Evolutionary conservation across 2,113 vertebrate genomes (phyloP).

Genomic region (Apeltes quadracus): DNA sequence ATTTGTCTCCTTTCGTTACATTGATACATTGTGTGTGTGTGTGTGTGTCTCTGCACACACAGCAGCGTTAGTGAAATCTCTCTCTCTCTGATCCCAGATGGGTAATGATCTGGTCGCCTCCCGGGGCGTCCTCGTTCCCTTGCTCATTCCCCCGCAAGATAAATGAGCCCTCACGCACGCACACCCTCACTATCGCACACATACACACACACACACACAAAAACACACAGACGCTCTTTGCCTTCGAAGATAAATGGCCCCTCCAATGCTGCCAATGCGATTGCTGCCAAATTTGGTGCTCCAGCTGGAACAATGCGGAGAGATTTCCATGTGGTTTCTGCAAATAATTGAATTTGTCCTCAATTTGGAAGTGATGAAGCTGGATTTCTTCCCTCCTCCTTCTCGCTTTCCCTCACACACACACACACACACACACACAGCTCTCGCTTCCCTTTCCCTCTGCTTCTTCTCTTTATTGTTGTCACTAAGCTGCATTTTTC

Average conservation of each 20-base stretch:
- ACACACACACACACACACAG: slow-evolving; percentile 21
- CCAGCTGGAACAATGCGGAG: slow-evolving; percentile 78
- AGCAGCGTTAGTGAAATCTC: slow-evolving; percentile 67
- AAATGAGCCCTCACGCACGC: slow-evolving; percentile 71
- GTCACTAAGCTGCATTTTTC: slow-evolving; percentile 40
- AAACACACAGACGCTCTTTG: slow-evolving; percentile 58
- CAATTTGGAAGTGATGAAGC: slow-evolving; percentile 81
- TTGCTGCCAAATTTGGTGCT: slow-evolving; percentile 82
- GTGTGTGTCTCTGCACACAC: slow-evolving; percentile 46
- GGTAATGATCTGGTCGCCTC: slow-evolving; percentile 83
- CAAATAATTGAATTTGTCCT: slow-evolving; percentile 83
- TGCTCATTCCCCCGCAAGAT: slow-evolving; percentile 81
- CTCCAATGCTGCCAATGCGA: slow-evolving; percentile 77
- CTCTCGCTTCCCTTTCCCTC: slow-evolving; percentile 18
- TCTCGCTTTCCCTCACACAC: slow-evolving; percentile 4
- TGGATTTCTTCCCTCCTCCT: slow-evolving; percentile 46
- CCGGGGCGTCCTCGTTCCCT: slow-evolving; percentile 70
- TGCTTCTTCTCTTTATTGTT: slow-evolving; percentile 27
- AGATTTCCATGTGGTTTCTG: slow-evolving; percentile 79
- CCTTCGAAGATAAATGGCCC: slow-evolving; percentile 80
- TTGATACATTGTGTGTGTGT: slow-evolving; percentile 74
- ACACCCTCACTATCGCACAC: background rate
- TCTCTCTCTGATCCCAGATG: slow-evolving; percentile 77
- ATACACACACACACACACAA: slow-evolving; percentile 23
- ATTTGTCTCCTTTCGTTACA: slow-evolving; percentile 84